Percentiles rank a stretch among this genome's conserved stretches.
These are phyloP conservation scores for Smutsia gigantea DNA, from an alignment of 2,797 vertebrate genomes.

Conservation along the genomic window DNA sequence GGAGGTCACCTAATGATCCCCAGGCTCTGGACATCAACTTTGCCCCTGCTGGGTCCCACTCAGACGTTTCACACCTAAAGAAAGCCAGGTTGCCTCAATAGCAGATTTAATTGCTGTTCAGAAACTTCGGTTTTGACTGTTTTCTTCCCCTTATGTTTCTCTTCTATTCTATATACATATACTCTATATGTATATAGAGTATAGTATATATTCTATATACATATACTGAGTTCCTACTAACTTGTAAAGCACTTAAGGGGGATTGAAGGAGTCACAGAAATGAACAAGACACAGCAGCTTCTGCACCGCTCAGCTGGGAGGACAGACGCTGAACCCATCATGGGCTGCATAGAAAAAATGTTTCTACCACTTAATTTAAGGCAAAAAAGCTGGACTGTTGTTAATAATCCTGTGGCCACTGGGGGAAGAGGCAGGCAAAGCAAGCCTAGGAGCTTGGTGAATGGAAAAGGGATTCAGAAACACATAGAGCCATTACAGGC, in stretches of 20 bases:
- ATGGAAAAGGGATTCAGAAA: neutral
- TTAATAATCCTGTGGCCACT: constrained; percentile 27
- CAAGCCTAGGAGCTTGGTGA: neutral
- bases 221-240: neutral
- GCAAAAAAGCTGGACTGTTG: neutral
- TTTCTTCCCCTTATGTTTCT: neutral
- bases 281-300: neutral
- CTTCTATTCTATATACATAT: neutral
- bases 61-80: neutral
- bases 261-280: neutral
- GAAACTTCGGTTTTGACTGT: neutral
- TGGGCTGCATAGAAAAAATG: neutral
- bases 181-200: no score
- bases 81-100: neutral
- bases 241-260: neutral
- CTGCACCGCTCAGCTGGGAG: neutral
- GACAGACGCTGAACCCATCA: neutral
- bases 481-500: neutral
- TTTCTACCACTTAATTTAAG: constrained; percentile 27
- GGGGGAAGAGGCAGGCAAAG: neutral
- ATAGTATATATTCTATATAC: no score
- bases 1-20: neutral
- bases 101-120: neutral
- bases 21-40: neutral
- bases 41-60: neutral